Percentiles rank a stretch among this genome's conserved stretches.
Evolutionary conservation across 2,888 invertebrate genomes (phyloP).

Genomic region (Tanypteryx hageni): DNA sequence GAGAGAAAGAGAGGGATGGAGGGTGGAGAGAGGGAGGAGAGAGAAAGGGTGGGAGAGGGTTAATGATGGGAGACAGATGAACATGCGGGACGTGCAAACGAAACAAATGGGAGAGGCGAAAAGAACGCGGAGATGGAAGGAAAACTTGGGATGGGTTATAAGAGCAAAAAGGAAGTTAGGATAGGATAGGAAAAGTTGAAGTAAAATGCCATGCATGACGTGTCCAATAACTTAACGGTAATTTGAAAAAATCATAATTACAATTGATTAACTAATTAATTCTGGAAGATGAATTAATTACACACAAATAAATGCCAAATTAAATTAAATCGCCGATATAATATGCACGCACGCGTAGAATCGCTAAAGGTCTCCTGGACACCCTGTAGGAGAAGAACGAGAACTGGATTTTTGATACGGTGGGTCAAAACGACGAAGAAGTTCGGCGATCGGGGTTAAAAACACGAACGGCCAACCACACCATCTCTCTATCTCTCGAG

Average conservation of each 20-base stretch:
- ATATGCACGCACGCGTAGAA: too few relatives aligned
- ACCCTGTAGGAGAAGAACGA: too few relatives aligned
- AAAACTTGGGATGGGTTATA: neutral
- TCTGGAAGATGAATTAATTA: too few relatives aligned
- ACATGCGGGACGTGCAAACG: neutral
- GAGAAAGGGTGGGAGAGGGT: neutral
- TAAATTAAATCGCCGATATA: too few relatives aligned
- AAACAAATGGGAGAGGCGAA: neutral
- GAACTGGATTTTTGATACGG: neutral
- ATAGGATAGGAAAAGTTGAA: neutral
- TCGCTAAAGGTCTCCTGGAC: too few relatives aligned
- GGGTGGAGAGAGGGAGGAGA: neutral
- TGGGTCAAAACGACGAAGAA: neutral
- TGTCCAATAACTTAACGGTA: too few relatives aligned
- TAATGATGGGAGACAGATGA: neutral
- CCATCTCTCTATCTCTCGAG: neutral
- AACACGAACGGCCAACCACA: neutral
- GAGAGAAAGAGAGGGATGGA: neutral
- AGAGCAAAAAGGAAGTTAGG: too few relatives aligned
- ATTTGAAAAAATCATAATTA: too few relatives aligned
- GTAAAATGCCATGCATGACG: too few relatives aligned
- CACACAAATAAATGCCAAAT: too few relatives aligned
- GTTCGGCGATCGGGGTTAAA: neutral
- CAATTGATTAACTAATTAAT: too few relatives aligned
- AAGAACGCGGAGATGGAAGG: neutral